phyloP scores from a whole-genome alignment of 2,113 vertebrate genomes.

The Neolamprologus kungweensis region DNA sequence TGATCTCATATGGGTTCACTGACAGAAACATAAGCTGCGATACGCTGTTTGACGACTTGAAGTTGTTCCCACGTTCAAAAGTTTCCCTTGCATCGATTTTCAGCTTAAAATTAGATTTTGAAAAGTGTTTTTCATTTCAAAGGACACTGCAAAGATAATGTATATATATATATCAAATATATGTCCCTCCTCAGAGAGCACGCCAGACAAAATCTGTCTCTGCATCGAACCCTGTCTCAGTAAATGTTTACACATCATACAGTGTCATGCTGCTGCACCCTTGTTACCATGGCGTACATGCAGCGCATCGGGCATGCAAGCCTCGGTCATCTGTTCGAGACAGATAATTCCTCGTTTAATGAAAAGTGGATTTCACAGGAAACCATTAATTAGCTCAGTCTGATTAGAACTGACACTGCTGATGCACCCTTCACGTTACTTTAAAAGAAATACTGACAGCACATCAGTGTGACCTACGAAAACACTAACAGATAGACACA shows the following conservation, averaged over 20 bases:
- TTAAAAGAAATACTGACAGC: not conserved
- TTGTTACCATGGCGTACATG: constrained; percentile 23
- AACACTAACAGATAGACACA: not conserved
- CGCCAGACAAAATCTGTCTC: not conserved
- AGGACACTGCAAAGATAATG: not conserved
- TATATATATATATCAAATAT: fast-evolving
- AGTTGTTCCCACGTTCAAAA: constrained; percentile 1
- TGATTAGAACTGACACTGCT: not conserved
- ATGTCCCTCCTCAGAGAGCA: not conserved
- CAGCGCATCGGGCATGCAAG: constrained; percentile 17
- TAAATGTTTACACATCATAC: constrained; percentile 20
- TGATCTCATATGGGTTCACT: not conserved
- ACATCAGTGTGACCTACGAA: not conserved
- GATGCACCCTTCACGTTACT: not conserved
- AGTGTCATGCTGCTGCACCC: not conserved
- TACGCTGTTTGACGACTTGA: not conserved
- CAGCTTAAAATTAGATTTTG: not conserved
- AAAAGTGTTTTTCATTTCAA: not conserved
- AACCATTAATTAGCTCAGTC: not conserved
- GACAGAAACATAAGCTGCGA: not conserved
- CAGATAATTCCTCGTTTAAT: not conserved
- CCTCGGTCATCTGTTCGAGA: constrained; percentile 15
- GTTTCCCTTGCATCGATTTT: not conserved
- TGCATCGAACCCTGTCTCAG: not conserved
- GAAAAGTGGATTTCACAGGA: not conserved